Conservation (phyloP, 2,888 invertebrate species). For the Oithona nana region DNA sequence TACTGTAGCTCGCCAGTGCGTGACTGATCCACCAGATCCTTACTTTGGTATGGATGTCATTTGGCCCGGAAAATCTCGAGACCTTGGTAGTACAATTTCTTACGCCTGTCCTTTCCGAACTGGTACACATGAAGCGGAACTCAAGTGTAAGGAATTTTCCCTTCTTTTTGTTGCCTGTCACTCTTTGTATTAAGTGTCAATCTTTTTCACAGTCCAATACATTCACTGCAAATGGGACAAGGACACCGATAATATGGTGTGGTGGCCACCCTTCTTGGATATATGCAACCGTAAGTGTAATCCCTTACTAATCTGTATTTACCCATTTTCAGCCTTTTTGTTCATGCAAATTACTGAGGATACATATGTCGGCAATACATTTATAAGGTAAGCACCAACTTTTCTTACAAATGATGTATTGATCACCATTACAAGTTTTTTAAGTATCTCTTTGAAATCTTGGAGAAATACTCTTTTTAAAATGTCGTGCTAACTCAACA, state of each 20-base stretch:
- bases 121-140: not conserved
- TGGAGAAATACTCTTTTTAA: too few relatives aligned
- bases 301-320: too few relatives aligned
- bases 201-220: not conserved
- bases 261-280: not conserved
- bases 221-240: not conserved
- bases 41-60: not conserved
- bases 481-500: too few relatives aligned
- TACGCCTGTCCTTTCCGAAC: not conserved
- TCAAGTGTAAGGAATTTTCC: not conserved
- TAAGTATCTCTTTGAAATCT: too few relatives aligned
- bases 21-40: not conserved
- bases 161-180: too few relatives aligned
- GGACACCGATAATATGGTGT: not conserved
- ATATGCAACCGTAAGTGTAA: not conserved
- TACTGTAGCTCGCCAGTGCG: not conserved
- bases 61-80: not conserved
- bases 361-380: too few relatives aligned
- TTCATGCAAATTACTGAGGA: too few relatives aligned
- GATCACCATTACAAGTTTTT: too few relatives aligned
- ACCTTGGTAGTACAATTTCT: not conserved
- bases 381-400: too few relatives aligned
- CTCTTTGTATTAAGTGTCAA: too few relatives aligned
- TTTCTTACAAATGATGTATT: too few relatives aligned
- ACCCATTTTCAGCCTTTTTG: too few relatives aligned